Evolutionary conservation across 2,888 invertebrate genomes (phyloP), one percentile per base, ranked within the genome.

Genomic region (Heteromyza rotundicornis): DNA sequence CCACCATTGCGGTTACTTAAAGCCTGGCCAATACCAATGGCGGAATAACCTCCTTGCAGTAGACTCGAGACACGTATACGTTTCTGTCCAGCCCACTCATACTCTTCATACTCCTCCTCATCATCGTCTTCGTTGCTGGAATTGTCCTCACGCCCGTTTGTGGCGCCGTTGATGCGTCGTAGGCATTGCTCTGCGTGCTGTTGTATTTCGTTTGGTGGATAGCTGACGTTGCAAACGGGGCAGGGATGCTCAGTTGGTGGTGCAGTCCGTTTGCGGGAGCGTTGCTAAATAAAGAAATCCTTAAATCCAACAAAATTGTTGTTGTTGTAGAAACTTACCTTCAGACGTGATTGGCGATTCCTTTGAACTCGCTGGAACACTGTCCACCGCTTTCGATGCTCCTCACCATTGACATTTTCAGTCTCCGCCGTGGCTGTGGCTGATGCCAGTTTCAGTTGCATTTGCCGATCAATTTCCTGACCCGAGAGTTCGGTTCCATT

Each of bases 31-130:
- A 84, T 70, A 10, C 82, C 68, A 19, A 86, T 71, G 32, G 86
- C 86, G n/a, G 87, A 85, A 70, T 89, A 87, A 49, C 89, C 88
- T 22, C 90, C 89, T 66, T 87, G 86, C 54, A 92, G 86, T 67
- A 94, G 83, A 2, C 90, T 89, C 0, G 90, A 87, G 0, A 90
- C 91, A 2, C 91, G 85, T 58, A 93, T 89, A 61, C 96, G 84
- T 76, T 92, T 91, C 80, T 95, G 92, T 0, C 95, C 95, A 24
- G 95, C 94, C 96, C 96, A 96, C 77, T 92, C 92, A 82, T 96
- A 96, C 78, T 95, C 95, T 69, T 95, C 92, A 77, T 86, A 90
- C 54, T 84, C 86, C 63, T 86, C 87, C 19, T 84, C 82, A 61
- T 94, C 93, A 61, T 89, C 89, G 57, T 87, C 87, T 19, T 78